These are phyloP conservation scores for Cheilinus undulatus DNA, from an alignment of 2,113 vertebrate genomes.

Conservation along the genomic window DNA sequence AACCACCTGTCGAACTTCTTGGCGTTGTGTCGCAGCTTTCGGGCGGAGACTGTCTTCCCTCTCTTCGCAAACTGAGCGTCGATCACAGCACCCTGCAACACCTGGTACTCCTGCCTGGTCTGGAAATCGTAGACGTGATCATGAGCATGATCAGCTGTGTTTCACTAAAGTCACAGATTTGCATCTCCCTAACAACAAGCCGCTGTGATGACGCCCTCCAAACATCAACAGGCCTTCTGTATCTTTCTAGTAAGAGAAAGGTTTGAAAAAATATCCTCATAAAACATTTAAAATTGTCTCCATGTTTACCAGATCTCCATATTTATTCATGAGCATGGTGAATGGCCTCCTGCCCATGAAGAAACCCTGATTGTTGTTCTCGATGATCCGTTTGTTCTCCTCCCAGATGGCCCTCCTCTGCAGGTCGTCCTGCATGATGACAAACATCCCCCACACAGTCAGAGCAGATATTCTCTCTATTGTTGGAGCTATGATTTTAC, in stretches of 20 bases:
- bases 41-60: slow-evolving; percentile 64
- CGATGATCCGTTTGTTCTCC: slow-evolving; percentile 74
- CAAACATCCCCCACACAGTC: background rate
- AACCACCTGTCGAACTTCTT: slow-evolving; percentile 40
- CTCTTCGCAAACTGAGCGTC: slow-evolving; percentile 52
- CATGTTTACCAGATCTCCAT: slow-evolving; percentile 79
- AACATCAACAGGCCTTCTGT: no score
- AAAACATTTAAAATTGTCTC: no score
- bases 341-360: slow-evolving; percentile 73
- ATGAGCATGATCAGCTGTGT: no score
- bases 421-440: slow-evolving; percentile 61
- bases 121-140: no score
- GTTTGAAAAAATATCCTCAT: background rate
- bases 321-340: slow-evolving; percentile 84
- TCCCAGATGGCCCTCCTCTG: slow-evolving; percentile 80
- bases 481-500: background rate
- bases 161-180: no score
- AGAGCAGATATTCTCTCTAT: background rate
- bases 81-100: slow-evolving; percentile 77
- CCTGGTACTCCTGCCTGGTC: slow-evolving; percentile 76
- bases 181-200: no score
- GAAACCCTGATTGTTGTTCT: slow-evolving; percentile 76
- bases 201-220: no score
- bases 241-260: no score
- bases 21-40: slow-evolving; percentile 66